Evolutionary conservation across 2,113 vertebrate species (phyloP).

Genomic region (Kryptolebias marmoratus): DNA sequence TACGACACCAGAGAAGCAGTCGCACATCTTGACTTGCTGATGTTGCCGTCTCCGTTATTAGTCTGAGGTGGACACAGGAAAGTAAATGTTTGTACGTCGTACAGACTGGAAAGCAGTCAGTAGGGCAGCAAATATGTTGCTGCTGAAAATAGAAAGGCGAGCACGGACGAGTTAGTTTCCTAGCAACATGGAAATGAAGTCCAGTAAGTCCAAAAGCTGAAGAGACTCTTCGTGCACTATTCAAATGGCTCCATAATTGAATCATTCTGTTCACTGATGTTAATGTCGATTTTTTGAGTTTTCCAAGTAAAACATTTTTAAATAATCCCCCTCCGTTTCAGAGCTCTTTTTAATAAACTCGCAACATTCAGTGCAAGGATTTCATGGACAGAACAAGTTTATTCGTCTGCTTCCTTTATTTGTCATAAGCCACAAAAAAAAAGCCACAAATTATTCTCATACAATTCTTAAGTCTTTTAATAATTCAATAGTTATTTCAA

Average conservation of each 20-base stretch:
- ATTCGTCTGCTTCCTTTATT: slow-evolving; percentile 67
- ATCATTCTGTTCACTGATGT: slow-evolving; percentile 28
- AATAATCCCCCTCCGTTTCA: slow-evolving; percentile 2
- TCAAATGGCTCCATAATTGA: slow-evolving; percentile 26
- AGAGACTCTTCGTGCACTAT: slow-evolving; percentile 39
- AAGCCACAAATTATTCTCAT: slow-evolving; percentile 58
- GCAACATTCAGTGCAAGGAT: not conserved
- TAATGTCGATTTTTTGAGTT: slow-evolving; percentile 47
- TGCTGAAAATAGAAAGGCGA: slow-evolving; percentile 61
- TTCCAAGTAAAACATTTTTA: slow-evolving; percentile 56
- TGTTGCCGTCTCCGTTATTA: slow-evolving; percentile 7
- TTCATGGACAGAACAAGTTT: slow-evolving; percentile 22
- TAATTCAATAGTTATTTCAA: slow-evolving; percentile 70
- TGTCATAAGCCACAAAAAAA: slow-evolving; percentile 49
- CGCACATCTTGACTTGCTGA: not conserved
- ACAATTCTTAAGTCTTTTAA: slow-evolving; percentile 47
- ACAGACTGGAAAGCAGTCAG: slow-evolving; percentile 18
- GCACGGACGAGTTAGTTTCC: slow-evolving; percentile 56
- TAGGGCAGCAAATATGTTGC: slow-evolving; percentile 32
- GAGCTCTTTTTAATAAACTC: not conserved
- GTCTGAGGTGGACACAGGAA: slow-evolving; percentile 18
- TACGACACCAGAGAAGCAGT: slow-evolving; percentile 16
- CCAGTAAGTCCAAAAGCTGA: slow-evolving; percentile 27
- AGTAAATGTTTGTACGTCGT: not conserved
- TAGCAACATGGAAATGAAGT: slow-evolving; percentile 64